Evolutionary conservation across 2,888 invertebrate species (phyloP).

Genomic region (Ectemnius lituratus): DNA sequence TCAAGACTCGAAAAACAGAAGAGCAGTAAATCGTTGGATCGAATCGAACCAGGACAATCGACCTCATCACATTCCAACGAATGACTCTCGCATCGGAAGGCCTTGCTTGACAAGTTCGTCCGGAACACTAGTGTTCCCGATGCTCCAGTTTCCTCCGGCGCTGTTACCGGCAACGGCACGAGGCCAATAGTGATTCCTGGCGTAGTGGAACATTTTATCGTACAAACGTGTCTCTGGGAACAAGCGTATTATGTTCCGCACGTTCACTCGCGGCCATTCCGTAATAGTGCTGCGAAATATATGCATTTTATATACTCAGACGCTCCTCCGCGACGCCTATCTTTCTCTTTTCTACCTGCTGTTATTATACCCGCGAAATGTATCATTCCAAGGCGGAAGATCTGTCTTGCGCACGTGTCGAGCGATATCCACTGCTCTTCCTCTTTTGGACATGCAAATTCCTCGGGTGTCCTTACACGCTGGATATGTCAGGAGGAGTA

Average conservation of each 20-base stretch:
- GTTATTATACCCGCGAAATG: conserved; percentile 1
- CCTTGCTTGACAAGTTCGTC: background rate
- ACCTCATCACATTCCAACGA: no score
- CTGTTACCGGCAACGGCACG: background rate
- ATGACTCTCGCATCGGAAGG: background rate
- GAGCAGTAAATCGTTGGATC: no score
- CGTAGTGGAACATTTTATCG: conserved; percentile 46
- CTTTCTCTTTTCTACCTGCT: no score
- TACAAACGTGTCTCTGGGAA: conserved; percentile 33
- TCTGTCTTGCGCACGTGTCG: background rate
- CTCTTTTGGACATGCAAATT: background rate
- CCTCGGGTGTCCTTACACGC: background rate
- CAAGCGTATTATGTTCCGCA: conserved; percentile 45
- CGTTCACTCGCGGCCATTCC: conserved; percentile 42
- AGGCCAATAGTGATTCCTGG: conserved; percentile 42
- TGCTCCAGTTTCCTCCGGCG: background rate
- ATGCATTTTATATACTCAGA: background rate
- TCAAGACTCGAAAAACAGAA: no score
- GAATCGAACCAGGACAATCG: no score
- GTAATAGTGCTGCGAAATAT: conserved; percentile 26
- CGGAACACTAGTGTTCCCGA: background rate
- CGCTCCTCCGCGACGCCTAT: no score
- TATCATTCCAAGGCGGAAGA: background rate
- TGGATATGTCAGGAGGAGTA: background rate
- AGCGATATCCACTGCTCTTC: background rate